Percentiles rank a stretch among this genome's conserved stretches.
Evolutionary conservation across 2,797 vertebrate genomes (phyloP).

Genomic region (Phrynocephalus vlangalii): DNA sequence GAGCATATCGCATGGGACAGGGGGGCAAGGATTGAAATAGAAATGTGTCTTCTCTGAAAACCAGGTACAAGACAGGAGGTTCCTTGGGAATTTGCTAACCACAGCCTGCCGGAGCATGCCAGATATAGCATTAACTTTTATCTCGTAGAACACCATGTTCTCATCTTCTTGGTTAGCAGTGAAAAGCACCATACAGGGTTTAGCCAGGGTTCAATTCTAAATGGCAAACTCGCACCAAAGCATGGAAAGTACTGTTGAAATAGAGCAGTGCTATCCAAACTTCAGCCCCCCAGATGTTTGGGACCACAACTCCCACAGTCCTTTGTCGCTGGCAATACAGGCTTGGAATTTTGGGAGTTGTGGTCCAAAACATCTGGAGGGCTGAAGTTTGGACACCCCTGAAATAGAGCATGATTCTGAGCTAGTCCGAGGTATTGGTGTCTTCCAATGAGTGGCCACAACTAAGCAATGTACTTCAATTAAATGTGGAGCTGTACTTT

Average conservation of each 20-base stretch:
- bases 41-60: conserved; percentile 22
- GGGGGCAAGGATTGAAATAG: conserved; percentile 52
- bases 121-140: neutral
- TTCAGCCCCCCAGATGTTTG: too few relatives aligned
- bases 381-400: too few relatives aligned
- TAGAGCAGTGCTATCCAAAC: too few relatives aligned
- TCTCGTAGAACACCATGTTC: neutral
- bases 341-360: too few relatives aligned
- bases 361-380: too few relatives aligned
- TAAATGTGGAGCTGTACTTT: neutral
- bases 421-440: too few relatives aligned
- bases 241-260: neutral
- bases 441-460: neutral
- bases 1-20: conserved; percentile 48
- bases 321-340: too few relatives aligned
- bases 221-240: neutral
- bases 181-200: neutral
- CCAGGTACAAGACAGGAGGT: conserved; percentile 51
- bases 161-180: neutral
- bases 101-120: conserved; percentile 37
- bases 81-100: conserved; percentile 28
- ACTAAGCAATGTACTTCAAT: neutral
- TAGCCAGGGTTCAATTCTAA: neutral
- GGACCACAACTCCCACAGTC: too few relatives aligned
- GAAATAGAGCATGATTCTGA: neutral